phyloP scores from a whole-genome alignment of 2,113 vertebrate species.

The Psephotus haematonotus region DNA sequence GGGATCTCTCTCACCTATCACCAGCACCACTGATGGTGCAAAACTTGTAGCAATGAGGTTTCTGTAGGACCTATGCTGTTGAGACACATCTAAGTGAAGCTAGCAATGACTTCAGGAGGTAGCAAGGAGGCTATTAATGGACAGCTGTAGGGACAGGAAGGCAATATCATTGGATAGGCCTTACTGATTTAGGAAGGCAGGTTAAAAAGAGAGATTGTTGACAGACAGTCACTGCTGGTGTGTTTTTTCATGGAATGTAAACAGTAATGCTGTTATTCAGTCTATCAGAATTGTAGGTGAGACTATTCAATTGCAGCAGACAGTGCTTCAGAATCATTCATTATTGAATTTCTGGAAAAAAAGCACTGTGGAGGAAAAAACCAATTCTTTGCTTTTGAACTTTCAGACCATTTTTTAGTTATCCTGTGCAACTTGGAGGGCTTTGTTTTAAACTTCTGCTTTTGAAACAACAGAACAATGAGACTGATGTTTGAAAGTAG shows the following conservation, averaged over 20 bases:
- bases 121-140: neutral
- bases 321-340: neutral
- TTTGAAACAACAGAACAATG: neutral
- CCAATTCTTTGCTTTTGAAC: neutral
- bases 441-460: neutral
- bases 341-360: neutral
- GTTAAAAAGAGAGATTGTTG: neutral
- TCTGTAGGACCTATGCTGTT: neutral
- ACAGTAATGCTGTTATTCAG: neutral
- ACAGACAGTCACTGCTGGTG: neutral
- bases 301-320: neutral
- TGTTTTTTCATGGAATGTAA: neutral
- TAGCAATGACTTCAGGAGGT: neutral
- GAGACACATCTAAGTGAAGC: neutral
- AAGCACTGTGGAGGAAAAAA: neutral
- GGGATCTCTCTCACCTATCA: neutral
- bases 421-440: neutral
- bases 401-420: neutral
- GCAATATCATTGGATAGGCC: too few relatives aligned
- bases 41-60: accelerated
- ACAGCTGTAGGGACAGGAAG: accelerated
- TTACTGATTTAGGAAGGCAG: accelerated
- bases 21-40: accelerated
- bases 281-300: neutral
- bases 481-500: neutral